Base-by-base conservation (phyloP, 2,888 invertebrate genomes). In the Megalurothrips usitatus region DNA sequence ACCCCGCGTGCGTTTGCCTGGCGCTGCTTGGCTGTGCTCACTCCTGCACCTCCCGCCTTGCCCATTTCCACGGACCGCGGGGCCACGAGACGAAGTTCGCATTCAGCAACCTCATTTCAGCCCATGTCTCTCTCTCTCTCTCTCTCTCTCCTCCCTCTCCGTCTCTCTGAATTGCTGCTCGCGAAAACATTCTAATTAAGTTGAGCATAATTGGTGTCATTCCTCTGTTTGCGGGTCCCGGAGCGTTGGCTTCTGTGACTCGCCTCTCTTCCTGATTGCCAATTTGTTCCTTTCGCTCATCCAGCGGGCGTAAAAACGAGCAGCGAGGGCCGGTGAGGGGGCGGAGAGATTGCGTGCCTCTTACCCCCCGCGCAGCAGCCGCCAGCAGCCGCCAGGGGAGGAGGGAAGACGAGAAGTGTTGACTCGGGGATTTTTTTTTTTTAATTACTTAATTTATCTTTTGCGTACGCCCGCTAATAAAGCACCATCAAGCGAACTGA, bases 401-500 rank as follows among this genome's bases (percentile, higher is more conserved):
- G 17, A n/a, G 58, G 58, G 10, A 58, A 58, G 58, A 58, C 34
- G 26, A 75, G 68, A 26, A 75, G 68, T 75, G 68, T 75, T 23
- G 68, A 75, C 68, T 75, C 26, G 68, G 12, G 23, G 68, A 75
- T 26, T 26, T 75, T 75, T 26, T 26, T 75, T 75, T 75, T 26
- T 68, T 75, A 75, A 75, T 75, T 75, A 75, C 68, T 75, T 75
- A 75, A 75, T 75, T 23, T 75, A 75, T 75, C 26, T 58, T 58
- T 58, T 75, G 23, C 68, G 68, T 12, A 75, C 68, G 68, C 68
- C 68, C 68, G 9, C 68, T 91, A 92, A 86, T 91, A 93, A 82
- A 91, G 88, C 8, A 94, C 93, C 94, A 94, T 94, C 63, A 94
- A 88, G 48, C 88, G 87, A 43, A 0, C 94, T 94, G 0, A 89